These are phyloP conservation scores for Lagodon rhomboides DNA, from an alignment of 2,797 vertebrate species.

Conservation along the genomic window DNA sequence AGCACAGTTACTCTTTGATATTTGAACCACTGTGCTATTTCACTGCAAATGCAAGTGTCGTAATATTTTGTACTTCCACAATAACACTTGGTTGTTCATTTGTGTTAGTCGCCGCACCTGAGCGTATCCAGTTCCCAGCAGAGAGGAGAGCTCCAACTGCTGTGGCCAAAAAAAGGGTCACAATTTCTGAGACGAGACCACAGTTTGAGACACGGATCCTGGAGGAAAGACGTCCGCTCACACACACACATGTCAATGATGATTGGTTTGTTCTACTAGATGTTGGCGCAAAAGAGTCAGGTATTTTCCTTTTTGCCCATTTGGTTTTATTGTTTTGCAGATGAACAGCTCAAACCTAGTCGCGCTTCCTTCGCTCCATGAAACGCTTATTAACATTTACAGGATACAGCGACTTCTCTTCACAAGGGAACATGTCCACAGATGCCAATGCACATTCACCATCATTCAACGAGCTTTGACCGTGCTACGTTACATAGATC, in stretches of 20 bases:
- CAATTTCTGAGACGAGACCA: conserved; percentile 53
- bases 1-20: not conserved
- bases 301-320: conserved; percentile 60
- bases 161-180: conserved; percentile 41
- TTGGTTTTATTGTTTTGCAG: conserved; percentile 31
- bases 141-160: conserved; percentile 41
- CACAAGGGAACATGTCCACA: not conserved
- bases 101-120: conserved; percentile 61
- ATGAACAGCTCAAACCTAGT: not conserved
- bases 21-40: not conserved
- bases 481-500: not conserved
- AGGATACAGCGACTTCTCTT: conserved; percentile 2
- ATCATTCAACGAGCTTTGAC: conserved; percentile 1
- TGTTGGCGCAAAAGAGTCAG: conserved; percentile 69
- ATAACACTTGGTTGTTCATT: conserved; percentile 58
- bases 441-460: not conserved
- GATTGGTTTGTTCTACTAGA: conserved; percentile 86
- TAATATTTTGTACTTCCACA: conserved; percentile 2
- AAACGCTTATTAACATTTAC: conserved; percentile 59
- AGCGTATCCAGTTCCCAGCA: conserved; percentile 44
- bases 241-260: conserved; percentile 63
- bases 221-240: conserved; percentile 63
- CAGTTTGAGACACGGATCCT: conserved; percentile 71
- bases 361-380: conserved; percentile 7
- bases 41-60: not conserved